These are phyloP conservation scores for Chelmon rostratus DNA, from an alignment of 2,797 vertebrate species.

Conservation along the genomic window DNA sequence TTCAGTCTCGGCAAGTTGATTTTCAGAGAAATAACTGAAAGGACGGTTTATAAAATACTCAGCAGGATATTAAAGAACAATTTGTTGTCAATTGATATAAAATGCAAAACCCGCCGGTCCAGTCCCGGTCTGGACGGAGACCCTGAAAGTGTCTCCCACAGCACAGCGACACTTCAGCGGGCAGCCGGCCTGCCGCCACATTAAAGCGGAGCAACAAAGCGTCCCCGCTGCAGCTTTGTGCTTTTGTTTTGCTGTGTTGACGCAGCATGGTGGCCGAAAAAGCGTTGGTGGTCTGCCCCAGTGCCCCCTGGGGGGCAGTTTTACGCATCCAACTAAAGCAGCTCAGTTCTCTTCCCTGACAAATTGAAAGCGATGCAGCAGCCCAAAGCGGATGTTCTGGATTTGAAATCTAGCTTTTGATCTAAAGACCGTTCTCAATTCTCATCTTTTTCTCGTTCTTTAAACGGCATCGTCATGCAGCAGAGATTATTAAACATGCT, in stretches of 20 bases:
- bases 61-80: neutral
- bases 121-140: neutral
- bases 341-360: conserved; percentile 49
- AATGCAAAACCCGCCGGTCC: neutral
- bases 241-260: conserved; percentile 85
- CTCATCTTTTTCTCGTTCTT: conserved; percentile 12
- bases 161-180: conserved; percentile 20
- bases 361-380: conserved; percentile 61
- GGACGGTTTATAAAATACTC: neutral
- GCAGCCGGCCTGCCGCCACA: conserved; percentile 31
- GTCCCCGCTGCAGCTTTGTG: conserved; percentile 89
- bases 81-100: neutral
- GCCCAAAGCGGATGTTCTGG: conserved; percentile 37
- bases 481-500: conserved; percentile 44
- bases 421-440: conserved; percentile 28
- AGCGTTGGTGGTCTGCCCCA: conserved; percentile 78
- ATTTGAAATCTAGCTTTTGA: conserved; percentile 53
- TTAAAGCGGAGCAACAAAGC: conserved; percentile 80
- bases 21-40: no score
- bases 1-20: neutral
- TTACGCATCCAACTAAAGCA: conserved; percentile 39
- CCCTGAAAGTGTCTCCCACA: neutral
- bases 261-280: conserved; percentile 86
- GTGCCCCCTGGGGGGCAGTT: conserved; percentile 66
- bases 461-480: neutral